A percentile compares a stretch with the other conserved stretches of the same genome.
Conservation (phyloP, 2,113 vertebrate species). For the Ramphastos sulfuratus region DNA sequence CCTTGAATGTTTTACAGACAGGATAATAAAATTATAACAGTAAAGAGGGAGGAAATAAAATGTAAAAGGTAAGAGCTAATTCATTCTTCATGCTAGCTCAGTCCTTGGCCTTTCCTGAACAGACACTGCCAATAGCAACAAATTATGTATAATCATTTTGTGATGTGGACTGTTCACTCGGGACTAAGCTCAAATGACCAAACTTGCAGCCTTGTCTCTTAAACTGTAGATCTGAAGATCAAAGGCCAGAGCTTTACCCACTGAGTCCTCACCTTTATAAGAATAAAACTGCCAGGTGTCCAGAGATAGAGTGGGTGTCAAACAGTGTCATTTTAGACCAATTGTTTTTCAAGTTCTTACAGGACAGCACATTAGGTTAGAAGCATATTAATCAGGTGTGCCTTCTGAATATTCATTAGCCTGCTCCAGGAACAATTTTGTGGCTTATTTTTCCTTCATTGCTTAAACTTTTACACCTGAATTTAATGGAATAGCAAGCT, state of each 20-base stretch:
- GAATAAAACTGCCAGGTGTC: conserved; percentile 54
- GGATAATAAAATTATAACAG: conserved; percentile 67
- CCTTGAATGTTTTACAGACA: conserved; percentile 46
- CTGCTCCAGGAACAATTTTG: conserved; percentile 8
- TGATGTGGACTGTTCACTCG: conserved; percentile 28
- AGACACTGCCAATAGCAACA: conserved; percentile 55
- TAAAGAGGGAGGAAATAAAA: conserved; percentile 70
- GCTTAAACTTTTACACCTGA: neutral
- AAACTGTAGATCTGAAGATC: conserved; percentile 26
- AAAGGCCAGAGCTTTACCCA: conserved; percentile 36
- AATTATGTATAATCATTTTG: conserved; percentile 57
- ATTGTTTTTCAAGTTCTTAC: conserved; percentile 59
- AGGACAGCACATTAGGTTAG: conserved; percentile 59
- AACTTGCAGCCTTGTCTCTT: conserved; percentile 40
- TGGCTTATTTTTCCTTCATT: neutral
- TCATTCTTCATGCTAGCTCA: conserved; percentile 59
- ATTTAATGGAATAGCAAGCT: neutral
- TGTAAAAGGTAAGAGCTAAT: conserved; percentile 63
- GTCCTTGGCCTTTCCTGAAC: conserved; percentile 69
- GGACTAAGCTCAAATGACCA: conserved; percentile 53
- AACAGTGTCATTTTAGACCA: conserved; percentile 49
- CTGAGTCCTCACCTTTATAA: conserved; percentile 39
- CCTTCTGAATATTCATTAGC: conserved; percentile 52
- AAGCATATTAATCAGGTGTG: conserved; percentile 53
- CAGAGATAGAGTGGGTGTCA: conserved; percentile 9